A percentile compares a stretch with the other conserved stretches of the same genome.
phyloP scores from a whole-genome alignment of 2,113 vertebrate species.

The Eidolon helvum region DNA sequence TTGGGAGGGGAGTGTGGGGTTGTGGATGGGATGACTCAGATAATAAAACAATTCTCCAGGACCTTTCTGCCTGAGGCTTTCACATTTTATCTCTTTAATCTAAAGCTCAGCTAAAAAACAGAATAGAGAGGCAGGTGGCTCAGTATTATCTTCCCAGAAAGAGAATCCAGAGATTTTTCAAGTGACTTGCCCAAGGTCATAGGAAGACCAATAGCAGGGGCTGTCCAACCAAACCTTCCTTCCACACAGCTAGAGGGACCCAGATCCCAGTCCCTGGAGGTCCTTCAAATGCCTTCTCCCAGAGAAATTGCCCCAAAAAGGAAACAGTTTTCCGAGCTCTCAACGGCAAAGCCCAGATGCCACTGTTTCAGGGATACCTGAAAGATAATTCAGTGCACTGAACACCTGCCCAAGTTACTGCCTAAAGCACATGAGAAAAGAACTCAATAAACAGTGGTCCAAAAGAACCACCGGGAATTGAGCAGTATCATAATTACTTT shows the following conservation, averaged over 20 bases:
- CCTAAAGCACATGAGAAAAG: background rate
- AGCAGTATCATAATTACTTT: background rate
- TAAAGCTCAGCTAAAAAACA: background rate
- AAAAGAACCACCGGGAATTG: background rate
- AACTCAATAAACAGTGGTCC: background rate
- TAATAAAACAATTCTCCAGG: background rate
- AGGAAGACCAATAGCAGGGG: background rate
- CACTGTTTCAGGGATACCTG: background rate
- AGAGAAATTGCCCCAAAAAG: background rate
- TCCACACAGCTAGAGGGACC: background rate
- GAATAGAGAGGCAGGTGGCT: background rate
- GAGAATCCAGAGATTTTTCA: constrained; percentile 6
- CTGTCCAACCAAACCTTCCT: background rate
- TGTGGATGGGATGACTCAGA: background rate
- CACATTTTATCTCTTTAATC: constrained; percentile 20
- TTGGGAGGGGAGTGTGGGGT: background rate
- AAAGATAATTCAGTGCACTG: background rate
- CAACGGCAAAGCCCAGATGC: background rate
- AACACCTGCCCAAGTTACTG: background rate
- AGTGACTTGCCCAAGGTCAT: background rate
- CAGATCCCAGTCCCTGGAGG: background rate
- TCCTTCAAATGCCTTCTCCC: background rate
- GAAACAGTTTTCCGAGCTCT: background rate
- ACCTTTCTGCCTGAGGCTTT: background rate
- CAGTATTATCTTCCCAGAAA: background rate